Evolutionary conservation across 2,888 invertebrate genomes (phyloP).

Genomic region (Physocephala rufipes): DNA sequence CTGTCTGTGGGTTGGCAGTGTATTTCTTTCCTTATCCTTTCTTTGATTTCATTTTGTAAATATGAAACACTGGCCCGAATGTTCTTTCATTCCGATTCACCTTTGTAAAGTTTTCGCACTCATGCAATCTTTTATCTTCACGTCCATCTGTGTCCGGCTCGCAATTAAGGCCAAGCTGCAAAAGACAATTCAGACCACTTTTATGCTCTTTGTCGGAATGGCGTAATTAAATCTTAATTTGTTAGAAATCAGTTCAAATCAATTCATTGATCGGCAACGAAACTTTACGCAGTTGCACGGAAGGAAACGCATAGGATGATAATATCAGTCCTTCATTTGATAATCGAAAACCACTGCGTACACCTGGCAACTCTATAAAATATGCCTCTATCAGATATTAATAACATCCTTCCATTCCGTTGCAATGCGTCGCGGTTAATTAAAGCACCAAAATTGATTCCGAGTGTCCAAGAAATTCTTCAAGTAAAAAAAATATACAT

Average conservation of each 20-base stretch:
- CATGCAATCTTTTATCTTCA: background rate
- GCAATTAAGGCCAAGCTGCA: conserved; percentile 28
- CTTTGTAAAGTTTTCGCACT: background rate
- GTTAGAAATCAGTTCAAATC: conserved; percentile 22
- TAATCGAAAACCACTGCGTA: background rate
- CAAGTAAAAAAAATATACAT: too few relatives aligned
- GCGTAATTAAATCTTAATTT: conserved; percentile 34
- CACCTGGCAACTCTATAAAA: background rate
- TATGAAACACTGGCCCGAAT: conserved; percentile 30
- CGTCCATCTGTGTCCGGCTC: conserved; percentile 13
- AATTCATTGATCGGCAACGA: conserved; percentile 34
- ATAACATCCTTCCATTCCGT: too few relatives aligned
- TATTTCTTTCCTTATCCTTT: background rate
- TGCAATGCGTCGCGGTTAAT: too few relatives aligned
- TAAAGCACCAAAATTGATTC: too few relatives aligned
- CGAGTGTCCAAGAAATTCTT: too few relatives aligned
- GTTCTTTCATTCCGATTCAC: conserved; percentile 12
- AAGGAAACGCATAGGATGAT: background rate
- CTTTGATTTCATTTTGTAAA: background rate
- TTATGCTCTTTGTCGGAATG: conserved; percentile 27
- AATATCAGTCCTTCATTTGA: background rate
- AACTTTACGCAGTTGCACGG: background rate
- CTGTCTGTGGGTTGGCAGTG: conserved; percentile 9
- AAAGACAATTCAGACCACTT: conserved; percentile 25
- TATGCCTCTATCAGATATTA: too few relatives aligned